Conservation (phyloP, 2,113 vertebrate species). For the Turdus rufiventris region DNA sequence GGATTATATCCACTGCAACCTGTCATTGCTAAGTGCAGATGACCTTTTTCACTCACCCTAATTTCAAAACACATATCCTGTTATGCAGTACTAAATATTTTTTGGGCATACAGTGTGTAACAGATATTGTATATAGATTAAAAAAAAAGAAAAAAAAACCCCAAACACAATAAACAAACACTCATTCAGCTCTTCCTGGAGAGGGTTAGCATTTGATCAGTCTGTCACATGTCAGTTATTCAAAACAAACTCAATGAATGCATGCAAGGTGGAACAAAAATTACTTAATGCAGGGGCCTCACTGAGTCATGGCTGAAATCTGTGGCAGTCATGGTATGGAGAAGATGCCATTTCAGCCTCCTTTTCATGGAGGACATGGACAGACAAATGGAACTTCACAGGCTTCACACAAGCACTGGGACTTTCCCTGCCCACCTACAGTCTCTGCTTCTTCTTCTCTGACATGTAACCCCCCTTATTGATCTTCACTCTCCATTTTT, state of each 20-base stretch:
- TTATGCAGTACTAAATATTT: neutral
- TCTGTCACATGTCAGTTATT: neutral
- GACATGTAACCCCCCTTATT: neutral
- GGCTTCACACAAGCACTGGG: accelerated
- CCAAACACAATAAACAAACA: neutral
- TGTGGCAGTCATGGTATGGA: accelerated
- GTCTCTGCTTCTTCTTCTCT: neutral
- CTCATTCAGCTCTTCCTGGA: neutral
- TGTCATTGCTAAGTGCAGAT: neutral
- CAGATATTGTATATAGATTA: neutral
- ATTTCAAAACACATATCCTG: neutral
- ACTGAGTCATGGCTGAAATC: neutral
- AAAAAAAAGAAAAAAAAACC: no score
- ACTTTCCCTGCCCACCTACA: neutral
- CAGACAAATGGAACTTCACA: neutral
- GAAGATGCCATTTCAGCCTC: neutral
- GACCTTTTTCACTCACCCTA: neutral
- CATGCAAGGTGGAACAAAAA: neutral
- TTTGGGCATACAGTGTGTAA: neutral
- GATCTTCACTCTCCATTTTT: neutral
- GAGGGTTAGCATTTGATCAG: neutral
- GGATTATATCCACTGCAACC: neutral
- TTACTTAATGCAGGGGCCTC: neutral
- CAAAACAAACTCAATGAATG: neutral
- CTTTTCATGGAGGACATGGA: neutral